Base-by-base conservation (phyloP, 2,888 invertebrate species). In the Iphiclides podalirius region DNA sequence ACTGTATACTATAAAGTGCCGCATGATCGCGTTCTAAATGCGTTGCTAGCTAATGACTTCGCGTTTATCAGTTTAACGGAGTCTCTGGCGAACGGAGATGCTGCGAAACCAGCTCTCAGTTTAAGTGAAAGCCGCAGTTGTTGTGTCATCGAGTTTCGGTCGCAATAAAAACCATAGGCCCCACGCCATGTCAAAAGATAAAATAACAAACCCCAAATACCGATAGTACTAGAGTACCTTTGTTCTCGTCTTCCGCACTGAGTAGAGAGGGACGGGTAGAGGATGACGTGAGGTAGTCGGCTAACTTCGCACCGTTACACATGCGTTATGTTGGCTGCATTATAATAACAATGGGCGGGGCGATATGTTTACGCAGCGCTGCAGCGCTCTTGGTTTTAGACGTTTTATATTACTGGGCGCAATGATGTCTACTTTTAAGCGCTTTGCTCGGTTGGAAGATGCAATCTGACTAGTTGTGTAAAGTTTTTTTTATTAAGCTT, bases 261-360 rank as follows among this genome's bases (percentile, higher is more conserved):
- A 61, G 46, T 53, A 59, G 60, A 75, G 60, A 55, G 75, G 70
- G 64, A 66, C 23, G 51, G 48, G 51, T 23, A 55, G 47, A 47
- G 53, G 54, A 46, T 63, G 63, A 53, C 47, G 63, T 57, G 53
- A 51, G 39, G 60, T 51, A 64, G 57, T 67, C 53, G 8, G 55
- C 72, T 63, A 78, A 67, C 77, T 85, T 86, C 85, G 76, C 70
- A 63, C 58, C 72, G 68, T 64, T 70, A 66, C 75, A 50, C 54
- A 70, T 76, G 74, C 79, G 82, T 84, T 73, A 85, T 81, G 85
- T 86, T 86, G 86, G 85, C 81, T 77, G 79, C 83, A 84, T 79
- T 85, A 79, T 79, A 83, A 86, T 82, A 87, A 87, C 86, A 87
- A 86, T 85, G 78, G 82, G 80, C 63, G 79, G 74, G 69, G 73